Percentiles rank a stretch among this genome's conserved stretches.
Conservation (phyloP, 1,140 invertebrate species). For the Dolichoris vasculosae region DNA sequence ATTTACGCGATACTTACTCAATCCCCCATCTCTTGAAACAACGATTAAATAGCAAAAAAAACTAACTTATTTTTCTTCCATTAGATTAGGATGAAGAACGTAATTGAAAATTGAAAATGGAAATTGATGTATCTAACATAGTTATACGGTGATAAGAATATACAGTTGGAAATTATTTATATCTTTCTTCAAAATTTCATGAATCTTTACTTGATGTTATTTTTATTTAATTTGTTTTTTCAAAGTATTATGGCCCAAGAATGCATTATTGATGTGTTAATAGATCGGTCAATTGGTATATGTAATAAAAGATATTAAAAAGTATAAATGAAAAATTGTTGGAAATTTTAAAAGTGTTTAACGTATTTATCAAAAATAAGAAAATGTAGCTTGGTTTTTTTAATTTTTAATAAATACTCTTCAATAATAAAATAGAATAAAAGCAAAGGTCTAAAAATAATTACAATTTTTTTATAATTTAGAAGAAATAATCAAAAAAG, state of each 20-base stretch:
- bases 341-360: background rate
- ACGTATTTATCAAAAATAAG: background rate
- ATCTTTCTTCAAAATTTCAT: background rate
- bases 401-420: no score
- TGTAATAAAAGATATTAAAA: background rate
- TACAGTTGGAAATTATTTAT: slow-evolving; percentile 41
- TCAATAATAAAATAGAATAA: no score
- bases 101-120: slow-evolving; percentile 15
- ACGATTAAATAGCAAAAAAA: background rate
- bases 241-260: no score
- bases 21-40: slow-evolving; percentile 22
- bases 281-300: background rate
- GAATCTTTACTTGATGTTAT: no score
- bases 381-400: no score
- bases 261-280: background rate
- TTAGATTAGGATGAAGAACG: background rate
- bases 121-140: slow-evolving; percentile 17
- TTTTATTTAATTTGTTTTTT: no score
- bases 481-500: no score
- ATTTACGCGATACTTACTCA: slow-evolving; percentile 31
- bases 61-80: background rate
- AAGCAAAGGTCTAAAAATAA: no score
- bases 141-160: slow-evolving; percentile 4
- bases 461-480: no score
- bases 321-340: background rate